Percentiles rank a stretch among this genome's conserved stretches.
These are phyloP conservation scores for Zaprionus vittiger DNA, from an alignment of 1,140 invertebrate genomes.

Conservation along the genomic window DNA sequence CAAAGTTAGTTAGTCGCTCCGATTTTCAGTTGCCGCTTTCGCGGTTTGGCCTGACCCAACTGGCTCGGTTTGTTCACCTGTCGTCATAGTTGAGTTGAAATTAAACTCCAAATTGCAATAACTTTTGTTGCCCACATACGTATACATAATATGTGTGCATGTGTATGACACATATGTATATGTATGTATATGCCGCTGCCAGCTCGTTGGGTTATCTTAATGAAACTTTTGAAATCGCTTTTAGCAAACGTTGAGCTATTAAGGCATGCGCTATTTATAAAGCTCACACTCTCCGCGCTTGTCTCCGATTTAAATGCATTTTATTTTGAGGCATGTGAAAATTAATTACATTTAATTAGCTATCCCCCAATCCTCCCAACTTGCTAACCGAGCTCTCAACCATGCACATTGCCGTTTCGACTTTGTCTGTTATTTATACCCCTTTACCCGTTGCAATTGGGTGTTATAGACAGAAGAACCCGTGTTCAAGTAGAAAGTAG, in stretches of 20 bases:
- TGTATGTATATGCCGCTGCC: conserved; percentile 17
- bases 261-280: conserved; percentile 68
- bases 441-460: neutral
- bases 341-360: conserved; percentile 82
- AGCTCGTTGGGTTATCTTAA: conserved; percentile 65
- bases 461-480: neutral
- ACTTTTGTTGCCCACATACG: conserved; percentile 50
- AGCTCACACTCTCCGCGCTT: conserved; percentile 63
- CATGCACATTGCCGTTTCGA: conserved; percentile 66
- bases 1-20: conserved; percentile 10
- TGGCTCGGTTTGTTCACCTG: conserved; percentile 75
- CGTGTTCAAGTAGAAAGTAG: neutral
- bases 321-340: conserved; percentile 79
- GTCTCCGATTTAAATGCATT: conserved; percentile 81
- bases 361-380: conserved; percentile 17
- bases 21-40: conserved; percentile 13
- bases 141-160: conserved; percentile 29
- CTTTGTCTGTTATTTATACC: conserved; percentile 2
- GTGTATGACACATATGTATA: neutral
- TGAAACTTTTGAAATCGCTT: conserved; percentile 82
- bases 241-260: conserved; percentile 69
- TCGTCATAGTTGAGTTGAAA: conserved; percentile 67
- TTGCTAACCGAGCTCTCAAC: neutral
- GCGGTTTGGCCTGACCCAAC: conserved; percentile 55
- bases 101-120: conserved; percentile 77